Conservation (phyloP, 2,888 invertebrate genomes). For the Heliothis peltigera region DNA sequence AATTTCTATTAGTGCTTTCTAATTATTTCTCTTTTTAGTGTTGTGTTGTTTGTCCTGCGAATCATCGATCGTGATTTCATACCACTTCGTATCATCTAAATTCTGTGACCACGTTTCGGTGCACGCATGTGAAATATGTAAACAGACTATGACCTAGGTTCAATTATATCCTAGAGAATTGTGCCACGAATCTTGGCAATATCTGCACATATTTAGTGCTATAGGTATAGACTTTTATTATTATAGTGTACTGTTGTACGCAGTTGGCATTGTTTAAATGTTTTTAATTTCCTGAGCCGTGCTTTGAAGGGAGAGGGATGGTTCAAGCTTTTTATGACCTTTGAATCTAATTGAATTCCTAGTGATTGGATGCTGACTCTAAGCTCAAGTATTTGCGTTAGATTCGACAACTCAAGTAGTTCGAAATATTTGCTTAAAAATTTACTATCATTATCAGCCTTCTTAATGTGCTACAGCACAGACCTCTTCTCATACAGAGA, state of each 20-base stretch:
- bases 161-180: slow-evolving; percentile 51
- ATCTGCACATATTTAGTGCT: slow-evolving; percentile 29
- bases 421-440: too few relatives aligned
- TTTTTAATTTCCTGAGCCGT: slow-evolving; percentile 18
- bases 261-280: slow-evolving; percentile 56
- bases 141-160: slow-evolving; percentile 60
- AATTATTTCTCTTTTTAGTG: too few relatives aligned
- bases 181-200: slow-evolving; percentile 51
- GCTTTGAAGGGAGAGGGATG: slow-evolving; percentile 14
- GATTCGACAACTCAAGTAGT: too few relatives aligned
- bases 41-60: not conserved
- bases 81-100: slow-evolving; percentile 12
- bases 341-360: not conserved
- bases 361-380: not conserved
- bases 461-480: too few relatives aligned
- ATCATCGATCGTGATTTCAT: not conserved
- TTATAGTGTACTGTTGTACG: slow-evolving; percentile 41
- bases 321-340: slow-evolving; percentile 2
- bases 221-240: slow-evolving; percentile 22
- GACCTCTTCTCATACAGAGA: too few relatives aligned
- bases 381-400: too few relatives aligned
- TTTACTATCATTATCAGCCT: too few relatives aligned
- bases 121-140: slow-evolving; percentile 28
- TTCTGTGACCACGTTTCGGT: slow-evolving; percentile 13
- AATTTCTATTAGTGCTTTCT: too few relatives aligned